Evolutionary conservation across 2,797 vertebrate genomes (phyloP).

Genomic region (Lacerta bilineata): DNA sequence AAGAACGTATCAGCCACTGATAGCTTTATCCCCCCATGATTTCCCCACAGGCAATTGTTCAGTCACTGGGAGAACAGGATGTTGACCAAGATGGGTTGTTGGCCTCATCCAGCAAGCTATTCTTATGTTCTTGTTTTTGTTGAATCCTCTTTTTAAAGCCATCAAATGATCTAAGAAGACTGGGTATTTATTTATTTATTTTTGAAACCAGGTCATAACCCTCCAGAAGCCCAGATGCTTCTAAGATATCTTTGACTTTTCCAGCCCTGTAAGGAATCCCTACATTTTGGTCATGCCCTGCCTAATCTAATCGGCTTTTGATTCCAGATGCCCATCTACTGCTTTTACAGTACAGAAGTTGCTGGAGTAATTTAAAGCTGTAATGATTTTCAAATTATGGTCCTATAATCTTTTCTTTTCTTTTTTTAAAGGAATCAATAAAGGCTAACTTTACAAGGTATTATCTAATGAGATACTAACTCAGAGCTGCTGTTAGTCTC

Average conservation of each 20-base stretch:
- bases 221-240: slow-evolving; percentile 67
- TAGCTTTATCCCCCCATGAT: too few species aligned
- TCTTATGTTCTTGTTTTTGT: too few species aligned
- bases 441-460: slow-evolving; percentile 16
- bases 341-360: slow-evolving; percentile 23
- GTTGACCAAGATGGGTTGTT: too few species aligned
- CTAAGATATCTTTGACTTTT: slow-evolving; percentile 63
- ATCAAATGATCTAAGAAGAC: neutral
- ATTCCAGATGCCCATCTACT: slow-evolving; percentile 39
- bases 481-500: neutral
- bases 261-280: slow-evolving; percentile 55
- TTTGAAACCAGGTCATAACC: slow-evolving; percentile 45
- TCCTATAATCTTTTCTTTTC: slow-evolving; percentile 26
- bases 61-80: too few species aligned
- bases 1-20: too few species aligned
- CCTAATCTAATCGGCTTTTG: slow-evolving; percentile 7
- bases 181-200: slow-evolving; percentile 25
- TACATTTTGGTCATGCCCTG: slow-evolving; percentile 37
- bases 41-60: too few species aligned
- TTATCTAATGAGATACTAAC: neutral
- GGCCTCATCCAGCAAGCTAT: too few species aligned
- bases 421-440: neutral
- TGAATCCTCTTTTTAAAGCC: too few species aligned
- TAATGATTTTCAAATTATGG: slow-evolving; percentile 46
- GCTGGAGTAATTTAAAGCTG: neutral